Evolutionary conservation across 1,140 invertebrate genomes (phyloP).

Genomic region (Drosophila lacteicornis): DNA sequence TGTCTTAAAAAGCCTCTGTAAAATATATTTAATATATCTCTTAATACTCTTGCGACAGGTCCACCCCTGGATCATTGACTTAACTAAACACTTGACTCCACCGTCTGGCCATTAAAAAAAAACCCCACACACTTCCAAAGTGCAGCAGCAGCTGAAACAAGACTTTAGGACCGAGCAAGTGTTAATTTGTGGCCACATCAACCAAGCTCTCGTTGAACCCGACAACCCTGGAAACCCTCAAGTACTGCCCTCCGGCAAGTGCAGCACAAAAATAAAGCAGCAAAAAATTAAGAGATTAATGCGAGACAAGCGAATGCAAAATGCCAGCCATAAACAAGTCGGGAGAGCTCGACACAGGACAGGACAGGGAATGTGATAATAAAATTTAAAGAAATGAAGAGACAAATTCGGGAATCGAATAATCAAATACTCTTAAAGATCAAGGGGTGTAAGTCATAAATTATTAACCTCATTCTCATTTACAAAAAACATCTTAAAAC

Average conservation of each 20-base stretch:
- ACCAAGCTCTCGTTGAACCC: constrained; percentile 45
- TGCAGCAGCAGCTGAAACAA: constrained; percentile 46
- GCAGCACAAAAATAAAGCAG: constrained; percentile 44
- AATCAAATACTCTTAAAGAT: constrained; percentile 1
- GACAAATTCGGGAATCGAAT: constrained; percentile 16
- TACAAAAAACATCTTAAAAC: no score
- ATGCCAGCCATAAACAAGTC: constrained; percentile 63
- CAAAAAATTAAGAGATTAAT: constrained; percentile 69
- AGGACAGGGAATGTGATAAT: constrained; percentile 55
- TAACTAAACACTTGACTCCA: constrained; percentile 25
- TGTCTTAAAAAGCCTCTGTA: not conserved
- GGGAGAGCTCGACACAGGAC: constrained; percentile 23
- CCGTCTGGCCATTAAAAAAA: constrained; percentile 30
- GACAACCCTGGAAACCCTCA: constrained; percentile 40
- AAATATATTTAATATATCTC: not conserved
- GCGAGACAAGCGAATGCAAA: constrained; percentile 63
- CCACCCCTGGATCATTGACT: constrained; percentile 14
- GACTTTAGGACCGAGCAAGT: constrained; percentile 46
- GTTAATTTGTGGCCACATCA: constrained; percentile 55
- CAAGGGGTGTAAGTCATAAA: no score
- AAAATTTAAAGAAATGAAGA: constrained; percentile 20
- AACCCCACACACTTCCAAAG: constrained; percentile 45
- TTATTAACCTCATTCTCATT: no score
- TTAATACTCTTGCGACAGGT: not conserved
- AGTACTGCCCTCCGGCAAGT: constrained; percentile 51